Conservation (phyloP, 1,140 invertebrate species). For the Heliconius melpomene region DNA sequence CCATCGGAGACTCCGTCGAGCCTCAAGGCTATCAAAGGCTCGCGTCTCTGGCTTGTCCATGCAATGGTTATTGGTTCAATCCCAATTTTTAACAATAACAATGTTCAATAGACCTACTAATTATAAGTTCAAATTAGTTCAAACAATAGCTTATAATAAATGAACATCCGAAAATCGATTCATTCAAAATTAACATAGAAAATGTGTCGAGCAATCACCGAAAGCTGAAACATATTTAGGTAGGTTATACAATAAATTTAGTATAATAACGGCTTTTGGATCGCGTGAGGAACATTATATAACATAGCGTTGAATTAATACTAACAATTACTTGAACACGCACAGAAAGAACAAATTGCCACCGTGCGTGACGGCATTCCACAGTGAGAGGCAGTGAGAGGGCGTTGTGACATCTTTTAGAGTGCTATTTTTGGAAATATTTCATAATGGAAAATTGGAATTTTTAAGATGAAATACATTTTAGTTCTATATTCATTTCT, state of each 20-base stretch:
- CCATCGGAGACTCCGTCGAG: too few species aligned
- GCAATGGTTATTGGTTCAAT: too few species aligned
- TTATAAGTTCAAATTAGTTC: too few species aligned
- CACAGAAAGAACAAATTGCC: slow-evolving; percentile 64
- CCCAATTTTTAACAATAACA: too few species aligned
- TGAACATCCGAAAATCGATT: background rate
- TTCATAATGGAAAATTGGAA: too few species aligned
- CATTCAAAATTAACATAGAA: background rate
- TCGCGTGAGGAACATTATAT: slow-evolving; percentile 56
- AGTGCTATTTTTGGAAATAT: slow-evolving; percentile 1
- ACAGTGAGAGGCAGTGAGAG: slow-evolving; percentile 1
- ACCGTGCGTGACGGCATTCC: slow-evolving; percentile 55
- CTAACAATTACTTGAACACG: slow-evolving; percentile 63
- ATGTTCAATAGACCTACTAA: too few species aligned
- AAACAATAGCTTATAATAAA: background rate
- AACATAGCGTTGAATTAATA: slow-evolving; percentile 61
- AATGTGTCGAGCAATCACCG: background rate
- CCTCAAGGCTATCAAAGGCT: too few species aligned
- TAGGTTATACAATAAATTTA: slow-evolving; percentile 48
- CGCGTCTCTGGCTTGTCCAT: too few species aligned
- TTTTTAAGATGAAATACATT: too few species aligned
- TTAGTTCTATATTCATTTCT: too few species aligned
- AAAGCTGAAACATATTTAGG: slow-evolving; percentile 5
- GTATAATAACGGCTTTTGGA: slow-evolving; percentile 45
- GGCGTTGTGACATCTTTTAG: slow-evolving; percentile 4